Conservation (phyloP, 1,140 invertebrate genomes). For the Drosophila cardini region DNA sequence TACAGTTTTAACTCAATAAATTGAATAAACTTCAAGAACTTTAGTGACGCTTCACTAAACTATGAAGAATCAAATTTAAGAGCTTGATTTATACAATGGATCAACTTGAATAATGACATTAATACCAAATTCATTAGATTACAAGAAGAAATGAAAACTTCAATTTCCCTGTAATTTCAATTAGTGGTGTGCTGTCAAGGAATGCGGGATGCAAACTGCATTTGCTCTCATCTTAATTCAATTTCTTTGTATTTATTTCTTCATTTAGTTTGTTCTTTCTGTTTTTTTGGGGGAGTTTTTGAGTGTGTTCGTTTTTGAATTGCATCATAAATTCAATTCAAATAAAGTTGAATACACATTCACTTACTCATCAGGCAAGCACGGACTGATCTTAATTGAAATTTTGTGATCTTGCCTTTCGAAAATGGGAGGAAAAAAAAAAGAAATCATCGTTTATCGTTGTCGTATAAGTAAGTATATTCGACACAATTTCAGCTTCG, state of each 20-base stretch:
- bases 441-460: slow-evolving; percentile 33
- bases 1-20: not conserved
- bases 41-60: slow-evolving; percentile 20
- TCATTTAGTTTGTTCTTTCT: slow-evolving; percentile 17
- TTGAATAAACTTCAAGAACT: not conserved
- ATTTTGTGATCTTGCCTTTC: slow-evolving; percentile 60
- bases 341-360: slow-evolving; percentile 70
- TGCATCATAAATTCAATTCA: slow-evolving; percentile 72
- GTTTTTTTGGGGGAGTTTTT: slow-evolving; percentile 5
- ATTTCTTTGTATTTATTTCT: slow-evolving; percentile 37
- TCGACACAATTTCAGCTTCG: slow-evolving; percentile 41
- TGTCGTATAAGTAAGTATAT: slow-evolving; percentile 7
- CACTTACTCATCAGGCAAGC: slow-evolving; percentile 58
- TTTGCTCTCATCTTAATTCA: slow-evolving; percentile 8
- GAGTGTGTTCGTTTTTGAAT: slow-evolving; percentile 25
- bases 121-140: slow-evolving; percentile 2
- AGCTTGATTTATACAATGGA: not conserved
- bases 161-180: slow-evolving; percentile 37
- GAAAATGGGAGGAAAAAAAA: too few relatives aligned
- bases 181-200: slow-evolving; percentile 39
- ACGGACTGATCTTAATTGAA: slow-evolving; percentile 53
- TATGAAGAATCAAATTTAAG: slow-evolving; percentile 5
- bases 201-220: slow-evolving; percentile 55
- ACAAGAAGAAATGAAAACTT: not conserved
- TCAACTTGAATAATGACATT: slow-evolving; percentile 12